Evolutionary conservation across 2,113 vertebrate species (phyloP), one percentile per base, ranked within the genome.

Genomic region (Columba livia): DNA sequence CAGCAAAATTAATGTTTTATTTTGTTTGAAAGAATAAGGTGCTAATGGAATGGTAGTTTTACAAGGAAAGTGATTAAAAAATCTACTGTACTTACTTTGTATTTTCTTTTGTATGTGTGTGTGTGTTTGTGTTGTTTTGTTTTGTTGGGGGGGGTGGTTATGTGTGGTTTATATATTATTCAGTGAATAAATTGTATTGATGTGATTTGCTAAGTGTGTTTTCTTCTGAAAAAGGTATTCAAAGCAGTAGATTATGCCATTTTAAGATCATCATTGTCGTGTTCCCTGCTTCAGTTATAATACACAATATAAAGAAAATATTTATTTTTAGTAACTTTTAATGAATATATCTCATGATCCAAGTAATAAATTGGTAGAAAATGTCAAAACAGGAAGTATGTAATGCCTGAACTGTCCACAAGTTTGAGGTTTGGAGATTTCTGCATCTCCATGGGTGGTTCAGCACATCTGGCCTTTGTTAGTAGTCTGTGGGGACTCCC

Each of bases 381-480:
- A 54, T 66, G 61, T 66, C 66, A 28, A 78, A 89, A 48, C 57
- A 53, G 89, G 73, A 62, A 85, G 19, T 50, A 56, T 66, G 28
- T 62, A 93, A 70, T 62, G 25, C 44, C 23, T 69, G 58, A 3
- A 20, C 14, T 91, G 40, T 69, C 93, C 85, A 53, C 56, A 78
- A 50, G 47, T 87, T 60, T 87, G 78, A 94, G 73, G 57, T 96
- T 94, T 87, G n/a, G 87, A 64, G 11, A 93, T 31, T 12, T 80
- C 75, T 92, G 34, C 23, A 62, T 79, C 83, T 92, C 40, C 31
- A 12, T 51, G 66, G 34, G 72, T 88, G 34, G 60, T 54, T 91
- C 24, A 65, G 67, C 15, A 51, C 61, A 62, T 74, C 61, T 85
- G 47, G 60, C 50, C 36, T 50, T 86, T 64, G 6, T 72, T 88